Evolutionary conservation across 2,888 invertebrate genomes (phyloP), one percentile per base, ranked within the genome.

Genomic region (Emesis furor): DNA sequence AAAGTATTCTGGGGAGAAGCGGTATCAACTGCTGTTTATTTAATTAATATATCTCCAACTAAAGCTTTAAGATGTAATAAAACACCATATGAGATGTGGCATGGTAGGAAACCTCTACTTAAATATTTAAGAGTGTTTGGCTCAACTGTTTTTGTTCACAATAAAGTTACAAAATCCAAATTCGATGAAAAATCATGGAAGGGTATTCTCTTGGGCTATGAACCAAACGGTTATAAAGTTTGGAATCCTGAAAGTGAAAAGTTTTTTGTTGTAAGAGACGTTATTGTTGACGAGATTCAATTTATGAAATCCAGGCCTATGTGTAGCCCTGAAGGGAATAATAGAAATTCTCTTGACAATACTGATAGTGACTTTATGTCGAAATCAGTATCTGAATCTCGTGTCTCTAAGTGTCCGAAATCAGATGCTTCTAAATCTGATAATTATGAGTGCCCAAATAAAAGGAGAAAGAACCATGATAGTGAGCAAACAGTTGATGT

Each of bases 51-150:
- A 55, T 67, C 42, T 14, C 73, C 79, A 59, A 83, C 77, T 75
- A 91, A 73, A 69, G 76, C 81, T 39, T 30, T 81, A 32, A 72
- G 14, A 32, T 6, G 1, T 67, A n/a, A 35, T n/a, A 51, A 92
- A 90, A 93, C 93, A 86, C 93, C 93, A 86, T 94, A 85, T 88
- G 93, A 93, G 86, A 81, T 92, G 86, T 93, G 93, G 92, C 89
- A 92, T 88, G 85, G 77, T 84, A 92, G 89, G 88, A 93, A 91
- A 83, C 92, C 93, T 55, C 85, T 59, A 84, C 71, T 92, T 78
- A 89, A 91, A 82, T 81, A 90, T 88, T 85, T 93, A 79, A 91
- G 85, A 85, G 84, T 91, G 76, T 93, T 93, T 85, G 92, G 91
- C 84, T 91, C 90, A 17, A 93, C 91, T 30, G 91, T 88, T 46